These are phyloP conservation scores for Musca domestica DNA, from an alignment of 1,140 invertebrate genomes.

Conservation along the genomic window DNA sequence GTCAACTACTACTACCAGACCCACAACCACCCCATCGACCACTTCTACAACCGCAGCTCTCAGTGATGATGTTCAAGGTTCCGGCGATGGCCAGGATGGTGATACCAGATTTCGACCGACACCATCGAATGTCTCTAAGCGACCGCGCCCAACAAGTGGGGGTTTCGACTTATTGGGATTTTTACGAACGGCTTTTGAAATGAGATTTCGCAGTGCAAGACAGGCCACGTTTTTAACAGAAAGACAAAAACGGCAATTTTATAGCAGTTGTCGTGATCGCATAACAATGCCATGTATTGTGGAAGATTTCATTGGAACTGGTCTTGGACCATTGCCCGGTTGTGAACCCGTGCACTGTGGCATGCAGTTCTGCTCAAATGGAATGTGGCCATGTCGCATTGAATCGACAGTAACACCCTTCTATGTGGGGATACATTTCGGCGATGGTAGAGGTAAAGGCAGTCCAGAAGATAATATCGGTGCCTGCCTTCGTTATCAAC, in stretches of 20 bases:
- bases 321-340: conserved; percentile 56
- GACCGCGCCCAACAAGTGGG: conserved; percentile 38
- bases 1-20: conserved; percentile 23
- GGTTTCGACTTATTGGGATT: conserved; percentile 44
- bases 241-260: conserved; percentile 41
- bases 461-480: conserved; percentile 76
- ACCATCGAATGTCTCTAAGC: conserved; percentile 36
- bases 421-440: conserved; percentile 74
- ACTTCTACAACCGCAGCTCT: conserved; percentile 29
- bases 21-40: conserved; percentile 27
- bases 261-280: conserved; percentile 64
- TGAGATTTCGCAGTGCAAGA: conserved; percentile 30
- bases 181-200: conserved; percentile 31
- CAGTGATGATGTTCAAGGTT: conserved; percentile 49
- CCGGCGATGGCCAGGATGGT: conserved; percentile 41
- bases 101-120: conserved; percentile 25
- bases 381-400: conserved; percentile 63
- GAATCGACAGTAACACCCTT: conserved; percentile 76
- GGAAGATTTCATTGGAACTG: conserved; percentile 76
- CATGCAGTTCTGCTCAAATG: conserved; percentile 63
- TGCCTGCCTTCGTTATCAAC: conserved; percentile 71
- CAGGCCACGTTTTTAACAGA: conserved; percentile 18
- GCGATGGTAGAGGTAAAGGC: conserved; percentile 62
- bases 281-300: conserved; percentile 78
- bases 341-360: conserved; percentile 70